Conservation (phyloP, 2,113 vertebrate species). For the Strigops habroptila region DNA sequence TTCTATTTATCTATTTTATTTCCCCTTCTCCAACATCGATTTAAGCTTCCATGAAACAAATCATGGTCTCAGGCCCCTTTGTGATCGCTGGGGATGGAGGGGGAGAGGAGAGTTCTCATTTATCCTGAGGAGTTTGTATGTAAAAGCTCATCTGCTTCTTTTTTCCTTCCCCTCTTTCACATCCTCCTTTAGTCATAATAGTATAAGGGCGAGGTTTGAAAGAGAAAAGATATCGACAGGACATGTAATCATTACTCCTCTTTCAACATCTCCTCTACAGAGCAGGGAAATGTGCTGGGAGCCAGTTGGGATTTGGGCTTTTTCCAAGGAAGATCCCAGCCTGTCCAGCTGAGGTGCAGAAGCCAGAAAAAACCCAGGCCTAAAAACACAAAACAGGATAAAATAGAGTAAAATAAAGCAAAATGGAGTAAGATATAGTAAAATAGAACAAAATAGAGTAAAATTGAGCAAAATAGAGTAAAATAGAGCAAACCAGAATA, state of each 20-base stretch:
- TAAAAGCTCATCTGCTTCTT: not conserved
- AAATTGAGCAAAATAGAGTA: not conserved
- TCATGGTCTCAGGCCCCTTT: not conserved
- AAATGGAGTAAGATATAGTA: not conserved
- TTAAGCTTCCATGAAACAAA: not conserved
- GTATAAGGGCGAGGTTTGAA: not conserved
- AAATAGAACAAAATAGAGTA: not conserved
- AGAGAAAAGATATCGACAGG: not conserved
- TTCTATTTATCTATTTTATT: not conserved
- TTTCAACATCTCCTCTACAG: not conserved
- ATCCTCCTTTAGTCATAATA: not conserved
- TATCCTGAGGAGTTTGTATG: not conserved
- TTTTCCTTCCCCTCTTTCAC: no score
- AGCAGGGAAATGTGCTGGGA: not conserved
- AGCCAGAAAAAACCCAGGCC: not conserved
- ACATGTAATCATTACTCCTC: not conserved
- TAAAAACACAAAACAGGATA: not conserved
- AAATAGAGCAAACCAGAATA: not conserved
- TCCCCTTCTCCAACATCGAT: not conserved
- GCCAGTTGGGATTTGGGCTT: not conserved
- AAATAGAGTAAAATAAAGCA: not conserved
- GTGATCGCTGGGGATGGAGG: not conserved
- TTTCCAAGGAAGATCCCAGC: not conserved
- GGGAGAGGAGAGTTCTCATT: not conserved
- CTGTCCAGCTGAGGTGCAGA: not conserved